Evolutionary conservation across 2,113 vertebrate species (phyloP).

Genomic region (Cichladusa arquata): DNA sequence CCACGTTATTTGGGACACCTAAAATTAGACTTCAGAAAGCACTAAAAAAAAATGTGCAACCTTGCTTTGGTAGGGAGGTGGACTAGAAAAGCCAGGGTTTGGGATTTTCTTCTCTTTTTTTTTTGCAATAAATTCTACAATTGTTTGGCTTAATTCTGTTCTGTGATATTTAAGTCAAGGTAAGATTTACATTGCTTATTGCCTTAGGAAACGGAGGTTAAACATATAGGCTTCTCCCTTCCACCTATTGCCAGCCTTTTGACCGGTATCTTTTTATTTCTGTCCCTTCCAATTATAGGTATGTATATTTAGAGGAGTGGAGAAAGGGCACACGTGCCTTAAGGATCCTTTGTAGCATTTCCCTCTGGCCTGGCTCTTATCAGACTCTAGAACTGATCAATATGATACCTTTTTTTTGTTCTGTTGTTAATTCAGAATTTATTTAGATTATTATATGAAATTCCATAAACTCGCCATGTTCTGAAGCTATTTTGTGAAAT

Average conservation of each 20-base stretch:
- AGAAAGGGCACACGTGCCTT: not conserved
- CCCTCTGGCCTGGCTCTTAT: not conserved
- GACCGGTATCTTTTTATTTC: not conserved
- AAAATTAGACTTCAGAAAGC: constrained; percentile 47
- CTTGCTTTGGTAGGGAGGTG: not conserved
- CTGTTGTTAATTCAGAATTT: not conserved
- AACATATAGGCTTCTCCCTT: not conserved
- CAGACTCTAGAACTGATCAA: not conserved
- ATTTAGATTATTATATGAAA: not conserved
- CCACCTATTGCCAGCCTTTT: not conserved
- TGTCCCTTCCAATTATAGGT: not conserved
- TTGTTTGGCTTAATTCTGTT: not conserved
- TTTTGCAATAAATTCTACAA: not conserved
- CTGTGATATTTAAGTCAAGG: not conserved
- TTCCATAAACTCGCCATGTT: not conserved
- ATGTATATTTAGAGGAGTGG: not conserved
- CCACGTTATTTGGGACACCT: constrained; percentile 52
- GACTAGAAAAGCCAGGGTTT: constrained; percentile 14
- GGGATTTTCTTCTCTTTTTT: not conserved
- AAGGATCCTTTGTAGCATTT: not conserved
- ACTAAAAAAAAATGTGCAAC: constrained; percentile 6
- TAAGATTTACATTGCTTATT: not conserved
- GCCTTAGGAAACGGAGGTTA: not conserved
- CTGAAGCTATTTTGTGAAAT: not conserved
- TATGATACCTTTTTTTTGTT: not conserved